These are phyloP conservation scores for Mormyrus lacerda DNA, from an alignment of 2,113 vertebrate genomes.

Conservation along the genomic window DNA sequence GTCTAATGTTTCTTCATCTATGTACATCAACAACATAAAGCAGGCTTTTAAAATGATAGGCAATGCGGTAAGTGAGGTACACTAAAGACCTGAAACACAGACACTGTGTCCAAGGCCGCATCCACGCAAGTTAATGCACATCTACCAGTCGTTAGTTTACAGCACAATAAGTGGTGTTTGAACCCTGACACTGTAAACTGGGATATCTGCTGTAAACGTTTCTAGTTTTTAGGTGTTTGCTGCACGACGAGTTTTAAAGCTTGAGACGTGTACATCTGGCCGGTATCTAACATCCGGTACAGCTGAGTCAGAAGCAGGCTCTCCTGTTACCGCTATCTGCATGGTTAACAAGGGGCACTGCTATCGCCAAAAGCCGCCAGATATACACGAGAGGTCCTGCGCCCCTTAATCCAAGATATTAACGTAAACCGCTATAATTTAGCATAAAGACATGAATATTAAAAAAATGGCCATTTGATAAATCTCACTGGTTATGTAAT, in stretches of 20 bases:
- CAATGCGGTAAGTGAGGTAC: slow-evolving; percentile 26
- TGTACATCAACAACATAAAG: slow-evolving; percentile 28
- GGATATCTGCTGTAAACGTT: slow-evolving; percentile 50
- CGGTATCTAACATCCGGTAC: slow-evolving; percentile 19
- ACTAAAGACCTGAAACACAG: slow-evolving; percentile 21
- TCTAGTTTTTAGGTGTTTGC: slow-evolving; percentile 5
- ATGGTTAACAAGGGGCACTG: not conserved
- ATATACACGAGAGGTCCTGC: not conserved
- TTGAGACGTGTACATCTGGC: slow-evolving; percentile 13
- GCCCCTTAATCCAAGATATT: no score
- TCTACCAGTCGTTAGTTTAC: not conserved
- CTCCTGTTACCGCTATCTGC: not conserved
- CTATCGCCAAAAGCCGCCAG: not conserved
- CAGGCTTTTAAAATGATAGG: not conserved
- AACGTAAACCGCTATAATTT: not conserved
- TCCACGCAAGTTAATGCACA: slow-evolving; percentile 38
- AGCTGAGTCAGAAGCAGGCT: not conserved
- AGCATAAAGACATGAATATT: not conserved
- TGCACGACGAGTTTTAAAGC: slow-evolving; percentile 29
- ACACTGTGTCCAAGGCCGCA: slow-evolving; percentile 25
- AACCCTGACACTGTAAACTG: slow-evolving; percentile 51
- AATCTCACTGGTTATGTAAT: not conserved
- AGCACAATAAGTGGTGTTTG: not conserved
- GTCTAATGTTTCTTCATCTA: slow-evolving; percentile 24
- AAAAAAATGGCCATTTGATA: not conserved